These are phyloP conservation scores for Semicossyphus pulcher DNA, from an alignment of 2,113 vertebrate genomes.

Conservation along the genomic window DNA sequence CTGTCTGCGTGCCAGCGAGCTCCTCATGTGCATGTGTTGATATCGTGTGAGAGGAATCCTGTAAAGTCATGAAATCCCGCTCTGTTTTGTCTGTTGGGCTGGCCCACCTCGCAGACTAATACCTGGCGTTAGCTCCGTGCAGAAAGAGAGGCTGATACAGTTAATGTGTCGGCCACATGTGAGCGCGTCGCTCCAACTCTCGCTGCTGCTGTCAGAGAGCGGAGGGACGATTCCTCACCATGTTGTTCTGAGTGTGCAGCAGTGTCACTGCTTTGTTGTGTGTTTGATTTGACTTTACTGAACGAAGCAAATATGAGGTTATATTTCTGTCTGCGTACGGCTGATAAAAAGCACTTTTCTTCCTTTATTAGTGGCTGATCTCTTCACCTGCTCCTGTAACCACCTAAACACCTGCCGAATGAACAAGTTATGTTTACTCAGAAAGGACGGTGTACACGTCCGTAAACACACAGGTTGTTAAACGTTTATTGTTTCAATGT, in stretches of 20 bases:
- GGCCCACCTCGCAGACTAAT: slow-evolving; percentile 43
- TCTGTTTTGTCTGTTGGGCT: slow-evolving; percentile 55
- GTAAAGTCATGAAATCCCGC: slow-evolving; percentile 63
- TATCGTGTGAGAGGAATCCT: slow-evolving; percentile 63
- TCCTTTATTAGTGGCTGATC: too few relatives aligned
- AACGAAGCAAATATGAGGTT: too few relatives aligned
- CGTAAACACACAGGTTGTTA: too few relatives aligned
- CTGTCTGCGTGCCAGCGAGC: neutral
- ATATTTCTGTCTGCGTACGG: too few relatives aligned
- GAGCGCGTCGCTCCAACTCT: slow-evolving; percentile 11
- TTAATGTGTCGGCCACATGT: slow-evolving; percentile 72
- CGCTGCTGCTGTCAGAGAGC: slow-evolving; percentile 2
- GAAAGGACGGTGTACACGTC: too few relatives aligned
- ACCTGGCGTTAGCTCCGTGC: slow-evolving; percentile 48
- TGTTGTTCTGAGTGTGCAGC: neutral
- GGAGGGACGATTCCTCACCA: neutral
- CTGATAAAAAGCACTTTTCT: too few relatives aligned
- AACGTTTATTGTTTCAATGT: too few relatives aligned
- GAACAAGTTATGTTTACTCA: too few relatives aligned
- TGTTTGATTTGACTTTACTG: too few relatives aligned
- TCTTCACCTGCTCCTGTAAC: too few relatives aligned
- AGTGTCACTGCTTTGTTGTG: too few relatives aligned
- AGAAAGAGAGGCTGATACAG: slow-evolving; percentile 12
- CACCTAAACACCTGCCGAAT: too few relatives aligned
- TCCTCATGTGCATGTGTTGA: slow-evolving; percentile 27